Conservation (phyloP, 2,888 invertebrate species). For the Ephialtes manifestator region DNA sequence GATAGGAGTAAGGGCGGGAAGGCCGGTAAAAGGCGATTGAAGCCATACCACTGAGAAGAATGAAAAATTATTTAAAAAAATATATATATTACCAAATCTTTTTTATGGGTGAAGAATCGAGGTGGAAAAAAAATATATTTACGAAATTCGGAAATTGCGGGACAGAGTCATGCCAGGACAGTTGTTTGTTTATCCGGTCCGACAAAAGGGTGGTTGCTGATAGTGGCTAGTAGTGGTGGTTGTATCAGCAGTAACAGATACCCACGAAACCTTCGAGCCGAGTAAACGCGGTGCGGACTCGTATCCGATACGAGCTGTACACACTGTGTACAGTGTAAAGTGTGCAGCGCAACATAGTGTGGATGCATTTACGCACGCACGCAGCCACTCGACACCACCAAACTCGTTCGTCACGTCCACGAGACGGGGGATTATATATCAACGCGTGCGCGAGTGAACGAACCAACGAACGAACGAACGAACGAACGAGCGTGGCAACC, state of each 20-base stretch:
- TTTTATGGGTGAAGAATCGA: too few relatives aligned
- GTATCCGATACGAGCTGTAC: constrained; percentile 48
- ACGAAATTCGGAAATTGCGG: background rate
- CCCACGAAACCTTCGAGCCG: constrained; percentile 52
- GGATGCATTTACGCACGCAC: constrained; percentile 52
- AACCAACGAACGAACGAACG: constrained; percentile 64
- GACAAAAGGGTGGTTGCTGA: constrained; percentile 64
- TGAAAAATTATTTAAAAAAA: too few relatives aligned
- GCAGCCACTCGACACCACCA: constrained; percentile 54
- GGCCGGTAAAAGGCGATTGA: too few relatives aligned
- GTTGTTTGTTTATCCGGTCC: constrained; percentile 56
- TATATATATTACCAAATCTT: too few relatives aligned
- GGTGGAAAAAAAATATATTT: too few relatives aligned
- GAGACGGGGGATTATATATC: constrained; percentile 75
- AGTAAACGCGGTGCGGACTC: constrained; percentile 59
- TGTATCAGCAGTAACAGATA: constrained; percentile 28
- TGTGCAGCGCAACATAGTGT: constrained; percentile 1
- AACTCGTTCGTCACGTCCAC: constrained; percentile 59
- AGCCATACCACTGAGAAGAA: too few relatives aligned
- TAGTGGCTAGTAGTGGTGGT: constrained; percentile 19
- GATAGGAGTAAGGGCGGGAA: too few relatives aligned
- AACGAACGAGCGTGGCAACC: constrained; percentile 41
- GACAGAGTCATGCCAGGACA: background rate
- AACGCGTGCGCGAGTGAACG: constrained; percentile 65
- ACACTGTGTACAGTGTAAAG: constrained; percentile 8